Base-by-base conservation (phyloP, 2,113 vertebrate species). In the Pteruthius melanotis region DNA sequence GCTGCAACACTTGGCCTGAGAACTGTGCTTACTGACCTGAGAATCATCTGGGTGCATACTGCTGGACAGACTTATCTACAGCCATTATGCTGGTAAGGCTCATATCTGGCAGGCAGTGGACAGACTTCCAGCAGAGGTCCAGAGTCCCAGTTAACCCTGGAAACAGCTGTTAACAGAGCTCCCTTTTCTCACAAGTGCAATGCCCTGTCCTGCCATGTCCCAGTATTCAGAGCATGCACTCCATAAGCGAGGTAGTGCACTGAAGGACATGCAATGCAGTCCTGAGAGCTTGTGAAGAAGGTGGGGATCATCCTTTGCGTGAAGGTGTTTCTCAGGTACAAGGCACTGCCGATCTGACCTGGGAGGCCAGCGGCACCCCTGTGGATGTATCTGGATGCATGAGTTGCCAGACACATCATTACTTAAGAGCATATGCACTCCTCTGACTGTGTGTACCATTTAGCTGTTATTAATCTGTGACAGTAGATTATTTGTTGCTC, bases 241-340 rank as follows among this genome's bases (percentile, higher is more conserved):
- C n/a, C 0, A 0, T 35, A 31, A 72, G 70, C 37, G 60, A 70
- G 78, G 81, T 0, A 60, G 39, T 1, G 7, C n/a, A 39, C 31
- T 28, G 54, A 83, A 75, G 33, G 61, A 56, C 24, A 13, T 0
- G 3, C 42, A 60, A 0, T 7, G 44, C 61, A 68, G 26, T 20
- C 49, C 79, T 64, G 42, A 33, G 20, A 35, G 49, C 42, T 47
- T 40, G n/a, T 53, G 83, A 77, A 40, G 56, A 88, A 80, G 49
- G 24, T n/a, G 47, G 35, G 23, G 20, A 69, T 44, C 50, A 76
- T 33, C 31, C 56, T 44, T 63, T n/a, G 31, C 10, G 31, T 12
- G 28, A 74, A 33, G 27, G 3, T 7, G 40, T 56, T 76, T 74
- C 35, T 42, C 35, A 71, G 53, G 47, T 79, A 33, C 53, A 45